These are phyloP conservation scores for Pogonomyrmex californicus DNA, from an alignment of 1,140 invertebrate species.

Conservation along the genomic window DNA sequence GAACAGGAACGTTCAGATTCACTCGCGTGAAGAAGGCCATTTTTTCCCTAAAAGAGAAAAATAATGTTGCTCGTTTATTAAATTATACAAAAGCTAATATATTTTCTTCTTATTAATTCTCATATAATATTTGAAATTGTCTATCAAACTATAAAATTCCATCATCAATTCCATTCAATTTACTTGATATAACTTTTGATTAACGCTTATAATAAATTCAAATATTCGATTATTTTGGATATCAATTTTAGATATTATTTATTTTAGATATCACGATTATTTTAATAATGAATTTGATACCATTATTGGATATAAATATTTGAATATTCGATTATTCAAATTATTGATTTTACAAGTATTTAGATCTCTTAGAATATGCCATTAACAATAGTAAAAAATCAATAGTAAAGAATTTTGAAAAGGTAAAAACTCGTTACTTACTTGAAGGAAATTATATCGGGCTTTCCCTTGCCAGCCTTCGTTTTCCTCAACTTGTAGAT, in stretches of 20 bases:
- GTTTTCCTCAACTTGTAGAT: slow-evolving; percentile 96
- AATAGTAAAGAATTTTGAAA: not conserved
- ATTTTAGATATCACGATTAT: too few species aligned
- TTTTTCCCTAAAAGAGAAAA: slow-evolving; percentile 93
- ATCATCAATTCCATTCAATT: not conserved
- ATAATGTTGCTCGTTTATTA: not conserved
- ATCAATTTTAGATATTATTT: too few species aligned
- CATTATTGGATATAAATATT: slow-evolving; percentile 9
- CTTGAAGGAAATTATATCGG: slow-evolving; percentile 97
- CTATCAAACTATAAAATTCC: not conserved
- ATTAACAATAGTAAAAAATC: not conserved
- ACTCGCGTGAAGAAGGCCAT: slow-evolving; percentile 97
- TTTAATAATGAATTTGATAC: not conserved
- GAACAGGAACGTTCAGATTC: slow-evolving; percentile 92
- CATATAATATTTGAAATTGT: not conserved
- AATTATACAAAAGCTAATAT: not conserved
- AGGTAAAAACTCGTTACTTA: slow-evolving; percentile 87
- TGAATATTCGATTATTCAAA: too few species aligned
- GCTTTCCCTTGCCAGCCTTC: slow-evolving; percentile 95
- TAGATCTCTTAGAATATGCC: not conserved
- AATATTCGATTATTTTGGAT: not conserved
- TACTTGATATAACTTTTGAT: not conserved
- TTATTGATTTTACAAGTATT: not conserved
- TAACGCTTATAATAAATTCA: not conserved
- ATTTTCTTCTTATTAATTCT: not conserved